Evolutionary conservation across 1,140 invertebrate genomes (phyloP).

Genomic region (Maconellicoccus hirsutus): DNA sequence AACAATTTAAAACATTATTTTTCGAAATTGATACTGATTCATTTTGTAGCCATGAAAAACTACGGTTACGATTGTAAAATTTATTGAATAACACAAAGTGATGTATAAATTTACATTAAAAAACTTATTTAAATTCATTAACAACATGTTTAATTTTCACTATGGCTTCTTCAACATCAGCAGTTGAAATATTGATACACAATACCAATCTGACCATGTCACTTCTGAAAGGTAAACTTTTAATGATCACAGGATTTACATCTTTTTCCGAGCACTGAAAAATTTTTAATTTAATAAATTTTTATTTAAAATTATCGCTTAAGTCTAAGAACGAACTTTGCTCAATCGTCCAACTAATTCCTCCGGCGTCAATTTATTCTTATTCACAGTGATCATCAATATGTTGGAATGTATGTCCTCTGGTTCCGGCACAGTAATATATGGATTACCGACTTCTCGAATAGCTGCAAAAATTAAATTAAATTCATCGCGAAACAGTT

Average conservation of each 20-base stretch:
- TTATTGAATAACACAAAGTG: too few relatives aligned
- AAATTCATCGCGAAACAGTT: too few relatives aligned
- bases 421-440: slow-evolving; percentile 48
- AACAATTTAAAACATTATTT: too few relatives aligned
- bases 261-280: background rate
- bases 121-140: background rate
- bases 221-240: background rate
- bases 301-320: background rate
- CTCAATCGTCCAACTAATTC: slow-evolving; percentile 42
- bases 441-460: slow-evolving; percentile 34
- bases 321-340: slow-evolving; percentile 29
- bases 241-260: background rate
- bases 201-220: background rate
- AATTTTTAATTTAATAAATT: background rate
- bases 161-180: background rate
- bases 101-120: background rate
- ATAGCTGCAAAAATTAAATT: slow-evolving; percentile 43
- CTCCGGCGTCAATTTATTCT: slow-evolving; percentile 37
- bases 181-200: background rate
- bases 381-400: slow-evolving; percentile 49
- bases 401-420: slow-evolving; percentile 64
- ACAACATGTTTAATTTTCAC: background rate
- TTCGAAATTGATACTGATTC: too few relatives aligned
- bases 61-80: too few relatives aligned
- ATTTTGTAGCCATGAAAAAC: too few relatives aligned